Conservation (phyloP, 2,797 vertebrate genomes). For the Acanthurus tractus region DNA sequence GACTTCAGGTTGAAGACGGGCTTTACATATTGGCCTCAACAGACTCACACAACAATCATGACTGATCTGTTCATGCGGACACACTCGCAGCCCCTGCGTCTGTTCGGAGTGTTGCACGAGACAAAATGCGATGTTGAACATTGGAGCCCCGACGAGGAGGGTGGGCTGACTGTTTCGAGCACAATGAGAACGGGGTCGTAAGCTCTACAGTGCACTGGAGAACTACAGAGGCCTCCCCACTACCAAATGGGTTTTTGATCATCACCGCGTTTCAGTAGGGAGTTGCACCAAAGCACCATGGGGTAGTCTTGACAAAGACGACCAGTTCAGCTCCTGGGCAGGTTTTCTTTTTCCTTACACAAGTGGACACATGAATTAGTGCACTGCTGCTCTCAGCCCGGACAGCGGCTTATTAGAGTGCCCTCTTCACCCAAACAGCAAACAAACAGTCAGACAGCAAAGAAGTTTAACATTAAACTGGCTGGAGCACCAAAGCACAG, state of each 20-base stretch:
- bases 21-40: constrained; percentile 52
- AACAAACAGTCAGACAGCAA: constrained; percentile 57
- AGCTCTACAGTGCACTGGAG: constrained; percentile 44
- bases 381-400: constrained; percentile 62
- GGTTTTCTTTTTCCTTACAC: constrained; percentile 19
- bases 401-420: constrained; percentile 54
- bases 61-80: constrained; percentile 61
- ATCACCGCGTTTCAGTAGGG: constrained; percentile 62
- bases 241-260: constrained; percentile 50
- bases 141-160: constrained; percentile 27
- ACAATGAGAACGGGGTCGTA: constrained; percentile 43
- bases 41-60: constrained; percentile 60
- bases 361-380: constrained; percentile 41
- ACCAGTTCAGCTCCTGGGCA: constrained; percentile 46
- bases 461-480: constrained; percentile 46
- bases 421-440: constrained; percentile 35
- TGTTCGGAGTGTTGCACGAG: constrained; percentile 46
- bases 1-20: constrained; percentile 65
- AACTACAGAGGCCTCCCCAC: constrained; percentile 34
- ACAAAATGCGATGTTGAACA: constrained; percentile 39
- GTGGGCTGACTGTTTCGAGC: constrained; percentile 30
- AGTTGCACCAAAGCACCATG: constrained; percentile 80
- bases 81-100: constrained; percentile 49
- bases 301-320: constrained; percentile 59
- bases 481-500: constrained; percentile 73